Conservation (phyloP, 2,888 invertebrate species). For the Apodemia duryi region DNA sequence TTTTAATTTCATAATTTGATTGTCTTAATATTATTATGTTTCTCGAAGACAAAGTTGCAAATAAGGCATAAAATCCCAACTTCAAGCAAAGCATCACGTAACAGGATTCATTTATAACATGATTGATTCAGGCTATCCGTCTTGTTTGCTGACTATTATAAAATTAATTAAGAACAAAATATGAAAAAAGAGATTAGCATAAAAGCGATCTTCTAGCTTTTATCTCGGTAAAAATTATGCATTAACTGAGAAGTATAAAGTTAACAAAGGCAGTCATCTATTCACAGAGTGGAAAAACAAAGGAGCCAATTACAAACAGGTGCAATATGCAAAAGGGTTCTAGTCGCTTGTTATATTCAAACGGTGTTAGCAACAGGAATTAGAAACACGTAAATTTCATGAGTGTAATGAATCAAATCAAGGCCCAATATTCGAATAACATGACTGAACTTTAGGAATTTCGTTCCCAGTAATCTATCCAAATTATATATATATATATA, state of each 20-base stretch:
- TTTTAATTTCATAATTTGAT: no score
- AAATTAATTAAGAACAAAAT: no score
- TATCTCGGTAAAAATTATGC: background rate
- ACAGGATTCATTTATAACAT: no score
- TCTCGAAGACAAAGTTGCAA: no score
- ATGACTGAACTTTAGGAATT: background rate
- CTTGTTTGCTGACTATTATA: no score
- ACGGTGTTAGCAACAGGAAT: conserved; percentile 2
- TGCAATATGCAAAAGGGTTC: conserved; percentile 19
- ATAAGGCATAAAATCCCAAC: no score
- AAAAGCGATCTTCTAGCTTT: background rate
- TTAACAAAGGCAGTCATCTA: conserved; percentile 4
- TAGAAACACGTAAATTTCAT: background rate
- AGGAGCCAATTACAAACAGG: conserved; percentile 17
- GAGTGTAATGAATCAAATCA: background rate
- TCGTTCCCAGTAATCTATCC: background rate
- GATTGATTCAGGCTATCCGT: no score
- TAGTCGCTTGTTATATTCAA: background rate
- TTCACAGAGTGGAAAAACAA: conserved; percentile 7
- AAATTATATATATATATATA: background rate
- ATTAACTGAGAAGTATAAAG: background rate
- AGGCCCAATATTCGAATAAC: background rate
- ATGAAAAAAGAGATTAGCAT: no score
- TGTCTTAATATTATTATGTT: no score
- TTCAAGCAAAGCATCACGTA: no score